These are phyloP conservation scores for Corythucha ciliata DNA, from an alignment of 2,888 invertebrate species.

Conservation along the genomic window DNA sequence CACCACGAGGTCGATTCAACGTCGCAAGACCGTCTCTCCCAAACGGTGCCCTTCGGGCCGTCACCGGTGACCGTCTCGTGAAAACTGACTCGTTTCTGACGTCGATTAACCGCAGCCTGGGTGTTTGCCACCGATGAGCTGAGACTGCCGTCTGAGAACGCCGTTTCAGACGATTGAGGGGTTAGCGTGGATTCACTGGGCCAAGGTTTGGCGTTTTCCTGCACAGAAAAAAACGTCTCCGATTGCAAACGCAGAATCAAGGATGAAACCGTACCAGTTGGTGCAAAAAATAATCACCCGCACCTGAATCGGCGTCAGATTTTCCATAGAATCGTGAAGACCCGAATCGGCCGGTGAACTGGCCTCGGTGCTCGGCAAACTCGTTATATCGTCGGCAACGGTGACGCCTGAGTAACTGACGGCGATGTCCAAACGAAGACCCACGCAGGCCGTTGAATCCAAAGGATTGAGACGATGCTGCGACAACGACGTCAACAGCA, in stretches of 20 bases:
- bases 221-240: not conserved
- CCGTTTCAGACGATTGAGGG: slow-evolving; percentile 10
- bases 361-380: slow-evolving; percentile 11
- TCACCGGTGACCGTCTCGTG: slow-evolving; percentile 30
- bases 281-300: slow-evolving; percentile 5
- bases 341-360: slow-evolving; percentile 21
- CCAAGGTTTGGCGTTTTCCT: slow-evolving; percentile 19
- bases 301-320: slow-evolving; percentile 9
- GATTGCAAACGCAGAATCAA: too few species aligned
- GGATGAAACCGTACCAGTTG: not conserved
- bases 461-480: slow-evolving; percentile 16
- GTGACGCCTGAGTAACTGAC: not conserved
- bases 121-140: slow-evolving; percentile 10
- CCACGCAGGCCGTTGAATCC: slow-evolving; percentile 5
- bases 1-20: slow-evolving; percentile 23
- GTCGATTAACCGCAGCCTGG: slow-evolving; percentile 20
- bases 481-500: slow-evolving; percentile 22
- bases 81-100: slow-evolving; percentile 32
- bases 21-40: slow-evolving; percentile 21
- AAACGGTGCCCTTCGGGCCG: slow-evolving; percentile 23
- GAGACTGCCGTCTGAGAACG: slow-evolving; percentile 13
- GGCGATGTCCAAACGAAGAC: too few species aligned
- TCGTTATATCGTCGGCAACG: not conserved
- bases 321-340: slow-evolving; percentile 22
- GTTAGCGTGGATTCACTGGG: slow-evolving; percentile 14